These are phyloP conservation scores for Zosterops borbonicus DNA, from an alignment of 2,113 vertebrate genomes.

Conservation along the genomic window DNA sequence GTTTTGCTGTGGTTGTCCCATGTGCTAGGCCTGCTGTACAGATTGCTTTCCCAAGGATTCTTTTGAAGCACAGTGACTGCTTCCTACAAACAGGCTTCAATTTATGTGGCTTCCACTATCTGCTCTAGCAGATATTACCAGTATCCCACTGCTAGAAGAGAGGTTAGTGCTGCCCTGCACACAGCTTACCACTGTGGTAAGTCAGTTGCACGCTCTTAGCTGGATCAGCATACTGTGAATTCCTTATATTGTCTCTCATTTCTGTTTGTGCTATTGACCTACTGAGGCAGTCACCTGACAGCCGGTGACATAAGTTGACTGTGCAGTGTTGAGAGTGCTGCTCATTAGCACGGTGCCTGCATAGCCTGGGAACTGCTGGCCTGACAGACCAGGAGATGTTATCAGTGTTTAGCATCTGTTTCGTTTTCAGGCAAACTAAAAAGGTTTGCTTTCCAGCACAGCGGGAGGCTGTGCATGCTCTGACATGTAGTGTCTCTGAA, in stretches of 20 bases:
- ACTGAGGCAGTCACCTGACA: conserved; percentile 5
- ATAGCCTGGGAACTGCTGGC: not conserved
- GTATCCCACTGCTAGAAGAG: not conserved
- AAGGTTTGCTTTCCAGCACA: not conserved
- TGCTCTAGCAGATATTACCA: not conserved
- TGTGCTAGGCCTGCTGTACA: not conserved
- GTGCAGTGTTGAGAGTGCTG: not conserved
- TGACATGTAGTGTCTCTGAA: not conserved
- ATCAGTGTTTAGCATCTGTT: not conserved
- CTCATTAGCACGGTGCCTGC: not conserved
- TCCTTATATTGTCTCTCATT: not conserved
- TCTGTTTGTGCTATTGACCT: conserved; percentile 30
- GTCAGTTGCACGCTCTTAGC: not conserved
- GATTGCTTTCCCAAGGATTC: not conserved
- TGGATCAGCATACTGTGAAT: not conserved
- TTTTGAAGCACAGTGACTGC: not conserved
- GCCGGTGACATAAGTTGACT: not conserved
- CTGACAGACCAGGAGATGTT: not conserved
- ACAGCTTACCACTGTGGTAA: not conserved
- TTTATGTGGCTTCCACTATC: not conserved
- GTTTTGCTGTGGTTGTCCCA: not conserved
- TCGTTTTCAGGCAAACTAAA: not conserved
- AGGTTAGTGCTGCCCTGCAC: not conserved
- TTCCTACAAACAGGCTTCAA: not conserved
- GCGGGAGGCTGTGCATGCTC: not conserved